Evolutionary conservation across 2,888 invertebrate genomes (phyloP), one percentile per base, ranked within the genome.

Genomic region (Amiota mariae): DNA sequence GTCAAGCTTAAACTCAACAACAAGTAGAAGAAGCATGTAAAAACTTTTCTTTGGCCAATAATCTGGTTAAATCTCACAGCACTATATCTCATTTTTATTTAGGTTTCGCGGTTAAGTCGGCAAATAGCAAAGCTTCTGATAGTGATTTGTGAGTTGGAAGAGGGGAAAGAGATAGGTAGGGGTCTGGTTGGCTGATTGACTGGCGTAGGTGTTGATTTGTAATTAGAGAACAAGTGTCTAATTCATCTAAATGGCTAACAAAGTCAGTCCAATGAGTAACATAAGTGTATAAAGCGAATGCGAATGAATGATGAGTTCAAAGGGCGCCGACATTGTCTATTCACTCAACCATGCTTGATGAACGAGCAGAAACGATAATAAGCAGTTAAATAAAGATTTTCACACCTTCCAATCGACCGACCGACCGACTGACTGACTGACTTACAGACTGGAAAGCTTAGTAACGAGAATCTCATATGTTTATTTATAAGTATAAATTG

Each of bases 181-280:
- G 18, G n/a, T 1, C 15, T 15, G 15, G 4, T 6, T 57, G 18
- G 18, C 15, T 36, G 36, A 6, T 6, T 36, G 10, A 6, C 36
- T 36, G 10, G 15, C 20, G 59, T n/a, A 68, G 67, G 51, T 68
- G 85, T 84, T 83, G 83, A 79, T 84, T 78, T 81, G 83, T 81
- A 85, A 84, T 84, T 84, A 84, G 83, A 82, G 76, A 83, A 82
- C 85, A 85, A 84, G 83, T 85, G 83, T 74, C 77, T 79, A 76
- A 76, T 68, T 68, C 54, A 13, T 13, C 59, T 68, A 68, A 51
- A 68, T 51, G 51, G 24, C 36, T n/a, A 48, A 48, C 48, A 79
- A 76, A 12, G 12, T n/a, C 54, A 51, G 4, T n/a, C n/a, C n/a
- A n/a, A n/a, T n/a, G n/a, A n/a, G n/a, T n/a, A n/a, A n/a, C 54